Conservation (phyloP, 2,113 vertebrate species). For the Enhydra lutris region DNA sequence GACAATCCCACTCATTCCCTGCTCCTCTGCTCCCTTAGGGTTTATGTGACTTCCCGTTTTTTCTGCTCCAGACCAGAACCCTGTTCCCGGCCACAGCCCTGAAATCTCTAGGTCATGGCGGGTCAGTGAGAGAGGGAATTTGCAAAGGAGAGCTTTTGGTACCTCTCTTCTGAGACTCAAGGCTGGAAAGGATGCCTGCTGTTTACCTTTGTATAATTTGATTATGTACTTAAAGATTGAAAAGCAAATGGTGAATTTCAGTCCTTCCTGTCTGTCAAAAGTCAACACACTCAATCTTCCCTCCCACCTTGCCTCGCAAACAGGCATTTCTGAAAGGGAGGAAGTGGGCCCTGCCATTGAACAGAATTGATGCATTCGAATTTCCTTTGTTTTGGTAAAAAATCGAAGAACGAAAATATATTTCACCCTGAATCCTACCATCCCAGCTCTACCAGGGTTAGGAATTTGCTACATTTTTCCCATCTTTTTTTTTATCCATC, state of each 20-base stretch:
- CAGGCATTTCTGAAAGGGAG: background rate
- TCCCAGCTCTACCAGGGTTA: accelerated
- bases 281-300: background rate
- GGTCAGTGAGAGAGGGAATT: background rate
- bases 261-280: background rate
- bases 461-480: background rate
- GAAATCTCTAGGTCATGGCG: background rate
- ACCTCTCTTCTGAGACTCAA: background rate
- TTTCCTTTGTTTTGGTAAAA: background rate
- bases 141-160: background rate
- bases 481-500: background rate
- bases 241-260: background rate
- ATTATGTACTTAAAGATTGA: background rate
- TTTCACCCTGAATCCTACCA: background rate
- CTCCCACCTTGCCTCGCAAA: background rate
- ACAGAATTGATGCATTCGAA: background rate
- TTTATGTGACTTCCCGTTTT: background rate
- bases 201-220: background rate
- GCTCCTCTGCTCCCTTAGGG: accelerated
- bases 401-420: background rate
- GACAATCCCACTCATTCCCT: background rate
- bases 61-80: background rate
- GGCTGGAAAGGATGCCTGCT: background rate
- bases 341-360: background rate
- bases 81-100: background rate